Conservation (phyloP, 2,113 vertebrate species). For the Oreocharis arfaki region DNA sequence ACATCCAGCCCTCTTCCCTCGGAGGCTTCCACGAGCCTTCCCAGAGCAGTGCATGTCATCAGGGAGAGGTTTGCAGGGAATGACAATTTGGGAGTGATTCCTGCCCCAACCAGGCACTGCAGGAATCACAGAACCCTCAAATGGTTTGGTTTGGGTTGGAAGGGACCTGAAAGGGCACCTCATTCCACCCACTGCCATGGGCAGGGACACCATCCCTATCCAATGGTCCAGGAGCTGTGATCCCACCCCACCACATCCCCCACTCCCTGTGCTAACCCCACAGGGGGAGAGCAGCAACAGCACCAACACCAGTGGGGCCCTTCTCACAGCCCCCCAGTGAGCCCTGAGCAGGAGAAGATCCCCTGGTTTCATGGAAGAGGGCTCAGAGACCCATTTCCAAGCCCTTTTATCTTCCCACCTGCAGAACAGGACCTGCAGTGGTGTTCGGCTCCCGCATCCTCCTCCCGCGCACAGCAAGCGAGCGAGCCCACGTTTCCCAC, state of each 20-base stretch:
- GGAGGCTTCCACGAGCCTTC: fast-evolving
- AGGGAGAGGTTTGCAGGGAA: neutral
- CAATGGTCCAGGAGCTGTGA: neutral
- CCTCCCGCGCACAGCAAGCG: neutral
- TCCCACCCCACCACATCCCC: neutral
- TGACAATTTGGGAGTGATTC: fast-evolving
- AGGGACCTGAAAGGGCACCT: neutral
- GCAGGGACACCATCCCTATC: neutral
- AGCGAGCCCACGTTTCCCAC: neutral
- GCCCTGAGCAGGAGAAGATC: neutral
- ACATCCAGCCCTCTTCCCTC: too few relatives aligned
- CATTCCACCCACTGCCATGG: neutral
- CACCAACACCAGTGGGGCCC: fast-evolving
- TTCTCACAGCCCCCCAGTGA: neutral
- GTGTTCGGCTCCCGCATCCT: neutral
- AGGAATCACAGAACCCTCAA: neutral
- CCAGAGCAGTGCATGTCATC: fast-evolving
- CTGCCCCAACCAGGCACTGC: neutral
- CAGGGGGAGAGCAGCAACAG: neutral
- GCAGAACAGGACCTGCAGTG: neutral
- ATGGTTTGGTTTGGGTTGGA: neutral
- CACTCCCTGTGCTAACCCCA: fast-evolving
- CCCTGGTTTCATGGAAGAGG: neutral
- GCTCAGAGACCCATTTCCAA: neutral
- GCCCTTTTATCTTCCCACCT: neutral